Evolutionary conservation across 2,797 vertebrate genomes (phyloP).

Genomic region (Eulemur mongoz): DNA sequence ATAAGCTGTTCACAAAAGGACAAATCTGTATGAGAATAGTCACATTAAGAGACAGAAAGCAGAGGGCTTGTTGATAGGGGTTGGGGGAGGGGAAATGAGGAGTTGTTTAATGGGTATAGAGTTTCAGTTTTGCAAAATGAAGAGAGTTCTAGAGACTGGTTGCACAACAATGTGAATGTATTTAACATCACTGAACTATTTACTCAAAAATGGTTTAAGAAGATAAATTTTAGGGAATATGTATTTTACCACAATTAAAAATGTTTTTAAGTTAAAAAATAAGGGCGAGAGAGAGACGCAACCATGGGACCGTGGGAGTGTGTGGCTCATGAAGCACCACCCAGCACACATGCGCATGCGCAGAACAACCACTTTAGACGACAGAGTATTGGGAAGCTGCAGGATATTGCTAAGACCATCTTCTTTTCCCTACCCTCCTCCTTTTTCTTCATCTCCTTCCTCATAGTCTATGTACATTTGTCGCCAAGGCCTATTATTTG

Average conservation of each 20-base stretch:
- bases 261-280: neutral
- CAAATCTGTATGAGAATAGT: neutral
- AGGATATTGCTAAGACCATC: neutral
- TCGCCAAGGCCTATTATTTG: neutral
- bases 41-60: neutral
- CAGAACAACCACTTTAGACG: neutral
- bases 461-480: neutral
- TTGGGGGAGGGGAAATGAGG: neutral
- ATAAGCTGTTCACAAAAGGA: neutral
- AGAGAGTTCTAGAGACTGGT: neutral
- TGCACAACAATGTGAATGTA: neutral
- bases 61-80: neutral
- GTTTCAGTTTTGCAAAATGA: constrained; percentile 3
- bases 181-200: neutral
- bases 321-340: neutral
- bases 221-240: neutral
- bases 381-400: neutral
- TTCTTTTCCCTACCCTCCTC: neutral
- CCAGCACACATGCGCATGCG: accelerated
- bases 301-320: too few species aligned
- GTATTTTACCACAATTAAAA: neutral
- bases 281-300: neutral
- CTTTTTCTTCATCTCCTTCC: neutral
- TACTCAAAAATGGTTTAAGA: neutral
- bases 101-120: neutral